Conservation (phyloP, 2,888 invertebrate species). For the Oscheius onirici region DNA sequence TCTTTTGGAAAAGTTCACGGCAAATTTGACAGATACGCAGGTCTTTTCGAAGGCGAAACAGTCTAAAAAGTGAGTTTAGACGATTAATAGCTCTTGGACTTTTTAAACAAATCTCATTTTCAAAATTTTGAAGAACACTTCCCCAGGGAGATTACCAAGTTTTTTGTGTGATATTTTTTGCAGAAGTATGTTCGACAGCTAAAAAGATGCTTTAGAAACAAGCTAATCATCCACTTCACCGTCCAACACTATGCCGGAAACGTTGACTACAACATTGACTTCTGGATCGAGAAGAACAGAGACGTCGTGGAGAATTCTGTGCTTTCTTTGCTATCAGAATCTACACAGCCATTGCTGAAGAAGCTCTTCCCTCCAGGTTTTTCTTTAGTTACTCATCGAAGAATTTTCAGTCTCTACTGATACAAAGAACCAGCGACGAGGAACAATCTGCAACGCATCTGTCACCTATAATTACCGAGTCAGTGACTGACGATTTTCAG, state of each 20-base stretch:
- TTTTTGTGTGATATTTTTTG: too few relatives aligned
- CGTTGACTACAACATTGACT: slow-evolving; percentile 73
- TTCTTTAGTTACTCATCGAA: not conserved
- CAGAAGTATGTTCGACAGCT: too few relatives aligned
- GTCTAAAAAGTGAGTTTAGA: slow-evolving; percentile 47
- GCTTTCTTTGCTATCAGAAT: slow-evolving; percentile 66
- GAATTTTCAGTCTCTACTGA: slow-evolving; percentile 34
- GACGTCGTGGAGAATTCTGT: slow-evolving; percentile 66
- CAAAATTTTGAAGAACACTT: too few relatives aligned
- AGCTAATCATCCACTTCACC: slow-evolving; percentile 59
- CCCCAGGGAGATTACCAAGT: too few relatives aligned
- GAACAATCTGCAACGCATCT: slow-evolving; percentile 51
- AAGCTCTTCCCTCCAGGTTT: slow-evolving; percentile 57
- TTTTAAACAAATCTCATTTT: too few relatives aligned
- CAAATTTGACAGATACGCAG: slow-evolving; percentile 42
- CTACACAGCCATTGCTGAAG: slow-evolving; percentile 57
- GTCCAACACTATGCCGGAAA: slow-evolving; percentile 73
- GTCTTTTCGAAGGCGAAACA: slow-evolving; percentile 69
- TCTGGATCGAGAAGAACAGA: slow-evolving; percentile 74
- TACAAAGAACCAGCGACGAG: slow-evolving; percentile 36
- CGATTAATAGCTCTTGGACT: not conserved
- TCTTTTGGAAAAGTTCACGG: slow-evolving; percentile 64
- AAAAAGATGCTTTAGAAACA: slow-evolving; percentile 27
- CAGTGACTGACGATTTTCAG: too few relatives aligned
- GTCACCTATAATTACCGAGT: slow-evolving; percentile 53